Evolutionary conservation across 92 coral and sea anemone species (phyloP).

Genomic region (Zoanthus sansibaricus): DNA sequence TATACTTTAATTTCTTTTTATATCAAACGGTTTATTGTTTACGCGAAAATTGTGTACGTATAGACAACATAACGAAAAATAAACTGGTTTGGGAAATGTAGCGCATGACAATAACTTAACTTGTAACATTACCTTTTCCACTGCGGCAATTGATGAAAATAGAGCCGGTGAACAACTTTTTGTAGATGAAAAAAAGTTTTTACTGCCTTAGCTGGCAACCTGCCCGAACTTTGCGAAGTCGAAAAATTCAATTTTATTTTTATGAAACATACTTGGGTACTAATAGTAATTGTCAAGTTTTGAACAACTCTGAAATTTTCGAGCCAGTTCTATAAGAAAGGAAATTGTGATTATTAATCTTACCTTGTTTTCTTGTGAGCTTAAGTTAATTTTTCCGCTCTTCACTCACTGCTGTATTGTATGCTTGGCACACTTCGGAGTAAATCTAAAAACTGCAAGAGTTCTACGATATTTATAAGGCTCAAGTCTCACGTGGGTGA

Average conservation of each 20-base stretch:
- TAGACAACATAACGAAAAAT: too few relatives aligned
- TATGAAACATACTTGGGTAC: not conserved
- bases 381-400: slow-evolving; percentile 3
- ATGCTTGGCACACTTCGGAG: not conserved
- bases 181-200: not conserved
- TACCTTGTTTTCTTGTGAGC: not conserved
- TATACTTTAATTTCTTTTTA: too few relatives aligned
- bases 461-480: not conserved
- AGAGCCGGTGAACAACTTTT: too few relatives aligned
- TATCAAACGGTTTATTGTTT: not conserved
- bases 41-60: too few relatives aligned
- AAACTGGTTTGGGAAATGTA: too few relatives aligned
- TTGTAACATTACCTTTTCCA: too few relatives aligned
- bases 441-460: not conserved
- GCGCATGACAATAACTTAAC: too few relatives aligned
- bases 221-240: not conserved
- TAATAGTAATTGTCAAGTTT: not conserved
- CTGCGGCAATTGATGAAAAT: too few relatives aligned
- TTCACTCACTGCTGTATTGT: not conserved
- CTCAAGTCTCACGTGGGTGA: not conserved
- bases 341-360: not conserved
- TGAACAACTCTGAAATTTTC: not conserved
- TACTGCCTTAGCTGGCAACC: not conserved
- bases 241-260: not conserved
- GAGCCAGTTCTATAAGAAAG: not conserved